Conservation (phyloP, 2,888 invertebrate genomes). For the Ectropis crepuscularia region DNA sequence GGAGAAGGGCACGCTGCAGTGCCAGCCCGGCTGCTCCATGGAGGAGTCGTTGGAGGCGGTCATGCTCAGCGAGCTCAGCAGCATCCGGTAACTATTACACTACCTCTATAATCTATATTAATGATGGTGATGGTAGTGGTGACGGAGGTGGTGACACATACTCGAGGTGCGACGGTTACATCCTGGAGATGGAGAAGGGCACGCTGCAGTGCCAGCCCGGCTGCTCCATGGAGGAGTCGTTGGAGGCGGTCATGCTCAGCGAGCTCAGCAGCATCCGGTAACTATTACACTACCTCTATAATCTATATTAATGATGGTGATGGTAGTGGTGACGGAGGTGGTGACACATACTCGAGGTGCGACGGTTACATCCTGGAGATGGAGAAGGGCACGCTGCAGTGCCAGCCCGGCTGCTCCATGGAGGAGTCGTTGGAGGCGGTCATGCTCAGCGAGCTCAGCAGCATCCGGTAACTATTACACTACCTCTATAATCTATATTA, state of each 20-base stretch:
- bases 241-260: slow-evolving; percentile 96
- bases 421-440: slow-evolving; percentile 96
- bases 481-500: background rate
- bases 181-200: slow-evolving; percentile 93
- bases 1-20: slow-evolving; percentile 93
- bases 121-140: no score
- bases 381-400: slow-evolving; percentile 93
- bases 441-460: slow-evolving; percentile 96
- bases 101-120: background rate
- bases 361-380: slow-evolving; percentile 94
- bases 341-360: slow-evolving; percentile 95
- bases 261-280: slow-evolving; percentile 94
- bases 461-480: slow-evolving; percentile 84
- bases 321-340: no score
- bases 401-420: slow-evolving; percentile 96
- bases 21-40: slow-evolving; percentile 96
- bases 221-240: slow-evolving; percentile 94
- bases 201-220: slow-evolving; percentile 96
- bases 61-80: slow-evolving; percentile 96
- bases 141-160: no score
- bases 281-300: background rate
- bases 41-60: slow-evolving; percentile 96
- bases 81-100: slow-evolving; percentile 84
- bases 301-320: background rate
- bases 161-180: slow-evolving; percentile 95